These are phyloP conservation scores for Periophthalmus magnuspinnatus DNA, from an alignment of 2,797 vertebrate genomes.

Conservation along the genomic window DNA sequence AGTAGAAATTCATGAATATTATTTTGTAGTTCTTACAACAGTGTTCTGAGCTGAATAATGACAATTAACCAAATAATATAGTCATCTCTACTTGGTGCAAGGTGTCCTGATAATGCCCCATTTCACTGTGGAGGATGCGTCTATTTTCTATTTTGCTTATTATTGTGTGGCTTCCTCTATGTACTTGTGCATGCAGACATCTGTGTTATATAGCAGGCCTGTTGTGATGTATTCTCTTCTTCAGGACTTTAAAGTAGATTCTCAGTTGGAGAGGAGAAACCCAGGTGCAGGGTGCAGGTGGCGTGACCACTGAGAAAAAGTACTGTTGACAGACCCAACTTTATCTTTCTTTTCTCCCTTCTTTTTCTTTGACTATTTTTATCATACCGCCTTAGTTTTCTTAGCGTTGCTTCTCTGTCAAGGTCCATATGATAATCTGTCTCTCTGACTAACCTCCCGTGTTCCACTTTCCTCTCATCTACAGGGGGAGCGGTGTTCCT, in stretches of 20 bases:
- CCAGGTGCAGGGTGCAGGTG: conserved; percentile 78
- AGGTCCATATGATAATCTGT: conserved; percentile 51
- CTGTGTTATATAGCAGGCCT: conserved; percentile 37
- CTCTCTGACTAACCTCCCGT: conserved; percentile 31
- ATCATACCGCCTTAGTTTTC: conserved; percentile 18
- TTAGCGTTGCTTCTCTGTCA: conserved; percentile 41
- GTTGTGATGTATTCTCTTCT: conserved; percentile 72
- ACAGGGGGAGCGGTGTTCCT: conserved; percentile 97
- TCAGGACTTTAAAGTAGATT: conserved; percentile 69
- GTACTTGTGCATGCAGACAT: conserved; percentile 35
- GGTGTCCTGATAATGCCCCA: background rate
- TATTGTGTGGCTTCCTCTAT: conserved; percentile 19
- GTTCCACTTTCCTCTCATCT: conserved; percentile 10
- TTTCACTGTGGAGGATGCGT: background rate
- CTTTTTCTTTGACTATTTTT: conserved; percentile 47
- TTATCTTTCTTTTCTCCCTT: conserved; percentile 42
- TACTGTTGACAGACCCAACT: conserved; percentile 64
- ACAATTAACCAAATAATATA: background rate
- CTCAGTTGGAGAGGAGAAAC: conserved; percentile 58
- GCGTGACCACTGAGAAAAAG: conserved; percentile 66
- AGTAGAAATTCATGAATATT: background rate
- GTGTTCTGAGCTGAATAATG: background rate
- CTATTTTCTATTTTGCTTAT: background rate
- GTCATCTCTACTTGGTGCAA: background rate
- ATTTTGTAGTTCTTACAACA: background rate